Evolutionary conservation across 2,797 vertebrate genomes (phyloP).

Genomic region (Stomatorhinus walkeri): DNA sequence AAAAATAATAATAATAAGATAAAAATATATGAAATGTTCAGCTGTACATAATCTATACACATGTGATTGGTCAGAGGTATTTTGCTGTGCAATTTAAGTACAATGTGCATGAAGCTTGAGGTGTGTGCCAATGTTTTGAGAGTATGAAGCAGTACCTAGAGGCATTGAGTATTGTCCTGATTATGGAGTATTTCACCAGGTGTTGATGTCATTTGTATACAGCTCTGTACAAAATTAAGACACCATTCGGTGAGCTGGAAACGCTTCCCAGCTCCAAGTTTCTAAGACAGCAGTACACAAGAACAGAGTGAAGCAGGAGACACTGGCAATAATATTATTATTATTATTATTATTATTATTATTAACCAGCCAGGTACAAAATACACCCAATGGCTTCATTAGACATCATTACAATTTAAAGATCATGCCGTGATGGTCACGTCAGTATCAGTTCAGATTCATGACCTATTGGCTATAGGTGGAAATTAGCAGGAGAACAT

Average conservation of each 20-base stretch:
- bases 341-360: no score
- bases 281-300: background rate
- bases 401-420: background rate
- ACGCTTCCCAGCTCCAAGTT: background rate
- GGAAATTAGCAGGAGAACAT: background rate
- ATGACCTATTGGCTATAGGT: background rate
- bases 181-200: background rate
- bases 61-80: no score
- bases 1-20: no score
- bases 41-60: no score
- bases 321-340: no score
- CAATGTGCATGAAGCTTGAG: no score
- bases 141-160: no score
- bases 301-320: background rate
- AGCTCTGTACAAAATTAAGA: background rate
- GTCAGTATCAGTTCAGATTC: background rate
- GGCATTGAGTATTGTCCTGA: no score
- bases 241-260: background rate
- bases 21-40: no score
- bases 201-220: background rate
- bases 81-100: no score
- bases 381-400: background rate
- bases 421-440: background rate
- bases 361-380: background rate
- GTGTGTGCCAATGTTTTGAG: no score